Conservation (phyloP, 2,888 invertebrate species). For the Lithophane socia region DNA sequence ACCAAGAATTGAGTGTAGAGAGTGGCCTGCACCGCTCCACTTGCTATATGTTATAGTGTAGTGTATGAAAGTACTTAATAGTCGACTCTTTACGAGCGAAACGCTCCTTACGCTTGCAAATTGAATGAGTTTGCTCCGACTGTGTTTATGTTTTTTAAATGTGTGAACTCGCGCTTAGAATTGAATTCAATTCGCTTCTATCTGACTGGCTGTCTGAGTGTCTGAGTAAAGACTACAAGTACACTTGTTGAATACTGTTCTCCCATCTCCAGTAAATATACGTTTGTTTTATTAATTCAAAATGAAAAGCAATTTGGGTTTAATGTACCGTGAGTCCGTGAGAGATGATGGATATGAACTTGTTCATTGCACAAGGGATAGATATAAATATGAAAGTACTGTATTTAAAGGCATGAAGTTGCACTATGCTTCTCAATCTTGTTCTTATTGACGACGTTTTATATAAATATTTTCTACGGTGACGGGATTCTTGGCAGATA, state of each 20-base stretch:
- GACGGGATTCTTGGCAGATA: constrained; percentile 48
- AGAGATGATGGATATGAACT: constrained; percentile 35
- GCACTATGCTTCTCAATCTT: constrained; percentile 3
- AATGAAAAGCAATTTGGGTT: constrained; percentile 46
- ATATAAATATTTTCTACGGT: constrained; percentile 36
- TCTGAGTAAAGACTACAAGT: constrained; percentile 11
- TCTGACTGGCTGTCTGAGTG: constrained; percentile 15
- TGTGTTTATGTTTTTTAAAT: constrained; percentile 66
- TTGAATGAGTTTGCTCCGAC: constrained; percentile 69
- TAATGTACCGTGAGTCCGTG: constrained; percentile 38
- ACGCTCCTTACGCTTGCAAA: constrained; percentile 72
- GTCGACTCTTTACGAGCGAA: constrained; percentile 79
- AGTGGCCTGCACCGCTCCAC: constrained; percentile 88
- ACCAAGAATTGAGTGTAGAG: constrained; percentile 87
- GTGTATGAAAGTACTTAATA: constrained; percentile 86
- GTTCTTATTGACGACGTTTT: constrained; percentile 18
- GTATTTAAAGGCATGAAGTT: constrained; percentile 15
- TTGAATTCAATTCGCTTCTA: constrained; percentile 44
- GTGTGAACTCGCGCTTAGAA: constrained; percentile 41
- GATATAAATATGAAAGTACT: constrained; percentile 38
- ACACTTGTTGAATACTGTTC: constrained; percentile 34
- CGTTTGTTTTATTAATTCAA: constrained; percentile 37
- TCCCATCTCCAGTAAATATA: constrained; percentile 19
- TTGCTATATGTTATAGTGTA: constrained; percentile 88
- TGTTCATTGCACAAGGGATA: constrained; percentile 3